Evolutionary conservation across 2,888 invertebrate genomes (phyloP), one percentile per base, ranked within the genome.

Genomic region (Seira ritae): DNA sequence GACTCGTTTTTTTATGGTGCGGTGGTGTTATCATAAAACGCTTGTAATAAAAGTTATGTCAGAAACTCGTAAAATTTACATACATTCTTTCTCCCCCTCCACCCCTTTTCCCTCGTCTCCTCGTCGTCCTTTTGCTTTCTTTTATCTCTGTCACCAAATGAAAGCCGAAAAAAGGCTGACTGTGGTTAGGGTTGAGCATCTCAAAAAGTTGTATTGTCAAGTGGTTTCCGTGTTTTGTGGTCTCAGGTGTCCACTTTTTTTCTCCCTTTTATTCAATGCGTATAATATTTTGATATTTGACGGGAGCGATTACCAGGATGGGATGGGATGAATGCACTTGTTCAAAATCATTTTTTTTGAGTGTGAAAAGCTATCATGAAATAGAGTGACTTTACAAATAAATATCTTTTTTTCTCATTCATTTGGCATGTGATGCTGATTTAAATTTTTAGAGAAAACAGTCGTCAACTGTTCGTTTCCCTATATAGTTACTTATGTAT

Each of bases 221-320:
- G 76, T 68, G 73, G 80, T 69, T 69, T 75, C 75, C 22, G 19
- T 19, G 66, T 71, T 79, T 78, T 80, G 69, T 66, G 78, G 81
- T 83, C 83, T 83, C 83, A 83, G 83, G 80, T 80, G 84, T 79
- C 76, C 68, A 80, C 76, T 76, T 62, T 62, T 62, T 62, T 20
- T 62, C 20, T n/a, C n/a, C 12, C 10, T 20, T 62, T 62, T 62
- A 62, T 20, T 20, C 62, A 62, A 19, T 20, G 62, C 62, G n/a
- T n/a, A n/a, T n/a, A n/a, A 55, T 12, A 8, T 62, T 62, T 62
- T 20, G 62, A 62, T 62, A 62, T 62, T 20, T 62, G 20, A 22
- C 55, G 15, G 15, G 55, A 55, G 42, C 12, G 31, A 31, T 62
- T 8, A 50, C 50, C n/a, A 50, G 50, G 17, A 50, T 50, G 50